Evolutionary conservation across 2,888 invertebrate species (phyloP), one percentile per base, ranked within the genome.

Genomic region (Embidobia sp.): DNA sequence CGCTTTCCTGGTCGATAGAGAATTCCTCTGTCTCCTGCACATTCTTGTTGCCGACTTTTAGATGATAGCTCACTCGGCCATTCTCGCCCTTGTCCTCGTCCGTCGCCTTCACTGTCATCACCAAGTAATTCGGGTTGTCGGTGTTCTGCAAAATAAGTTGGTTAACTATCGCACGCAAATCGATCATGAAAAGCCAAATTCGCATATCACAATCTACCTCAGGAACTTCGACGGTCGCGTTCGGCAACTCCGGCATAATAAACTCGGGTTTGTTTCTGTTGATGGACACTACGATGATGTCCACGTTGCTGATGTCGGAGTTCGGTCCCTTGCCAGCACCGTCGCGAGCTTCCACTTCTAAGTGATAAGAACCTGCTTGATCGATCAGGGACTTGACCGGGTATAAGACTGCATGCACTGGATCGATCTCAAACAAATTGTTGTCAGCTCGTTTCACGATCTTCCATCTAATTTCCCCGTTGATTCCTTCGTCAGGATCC

Each of bases 81-180:
- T 96, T 97, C 79, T 95, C 94, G 0, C 96, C 96, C 0, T 92
- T 91, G 86, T 97, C 97, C 79, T 93, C 93, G 85, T 97, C 97
- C 0, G 92, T 91, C 0, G 97, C 97, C 85, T 94, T 93, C 0
- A 97, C 94, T 0, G 94, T 95, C 85, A 96, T 93, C 74, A 97
- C 93, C 2, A 96, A 90, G 86, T 94, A 94, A 84, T 95, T 94
- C 0, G 93, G 92, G 80, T 93, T 92, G 0, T 95, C 94, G 51
- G 94, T 93, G 82, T 95, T 95, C 94, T 93, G 79, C 51, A 89
- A 89, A 80, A 73, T 11, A 59, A 59, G 29, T 15, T 26, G 31
- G 66, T 31, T 11, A n/a, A n/a, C n/a, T n/a, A n/a, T n/a, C n/a
- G n/a, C n/a, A n/a, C n/a, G n/a, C n/a, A n/a, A n/a, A n/a, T n/a